These are phyloP conservation scores for Polydrusus cervinus DNA, from an alignment of 2,888 invertebrate species.

Conservation along the genomic window DNA sequence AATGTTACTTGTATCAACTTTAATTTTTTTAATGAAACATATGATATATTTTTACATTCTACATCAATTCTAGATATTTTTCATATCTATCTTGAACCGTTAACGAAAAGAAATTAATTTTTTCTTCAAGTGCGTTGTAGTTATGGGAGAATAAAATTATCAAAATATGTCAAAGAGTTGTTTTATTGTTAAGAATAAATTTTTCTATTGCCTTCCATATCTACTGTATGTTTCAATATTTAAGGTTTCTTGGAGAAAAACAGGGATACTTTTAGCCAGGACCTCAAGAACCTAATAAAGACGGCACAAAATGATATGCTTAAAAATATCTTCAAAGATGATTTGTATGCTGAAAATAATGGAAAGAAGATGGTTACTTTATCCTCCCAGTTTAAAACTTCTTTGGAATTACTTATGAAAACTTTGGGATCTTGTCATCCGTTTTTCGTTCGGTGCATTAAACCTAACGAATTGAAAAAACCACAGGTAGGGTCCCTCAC, in stretches of 20 bases:
- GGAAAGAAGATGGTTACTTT: constrained; percentile 83
- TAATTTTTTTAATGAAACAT: too few relatives aligned
- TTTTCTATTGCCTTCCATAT: too few relatives aligned
- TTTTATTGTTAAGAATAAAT: too few relatives aligned
- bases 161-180: too few relatives aligned
- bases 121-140: too few relatives aligned
- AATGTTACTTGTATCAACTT: too few relatives aligned
- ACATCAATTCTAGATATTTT: too few relatives aligned
- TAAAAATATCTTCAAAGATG: constrained; percentile 82
- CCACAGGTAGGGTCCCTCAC: constrained; percentile 79
- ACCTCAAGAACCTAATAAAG: constrained; percentile 86
- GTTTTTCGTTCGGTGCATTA: constrained; percentile 95
- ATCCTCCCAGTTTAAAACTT: constrained; percentile 90
- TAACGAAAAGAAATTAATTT: too few relatives aligned
- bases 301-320: constrained; percentile 86
- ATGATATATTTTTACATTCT: too few relatives aligned
- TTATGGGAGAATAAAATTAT: too few relatives aligned
- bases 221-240: background rate
- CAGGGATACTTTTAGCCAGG: constrained; percentile 91
- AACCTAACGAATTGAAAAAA: constrained; percentile 93
- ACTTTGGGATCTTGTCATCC: constrained; percentile 91
- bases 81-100: too few relatives aligned
- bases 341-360: constrained; percentile 73
- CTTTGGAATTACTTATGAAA: constrained; percentile 91
- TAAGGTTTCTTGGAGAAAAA: constrained; percentile 95